Base-by-base conservation (phyloP, 2,888 invertebrate genomes). In the Cosmia pyralina region DNA sequence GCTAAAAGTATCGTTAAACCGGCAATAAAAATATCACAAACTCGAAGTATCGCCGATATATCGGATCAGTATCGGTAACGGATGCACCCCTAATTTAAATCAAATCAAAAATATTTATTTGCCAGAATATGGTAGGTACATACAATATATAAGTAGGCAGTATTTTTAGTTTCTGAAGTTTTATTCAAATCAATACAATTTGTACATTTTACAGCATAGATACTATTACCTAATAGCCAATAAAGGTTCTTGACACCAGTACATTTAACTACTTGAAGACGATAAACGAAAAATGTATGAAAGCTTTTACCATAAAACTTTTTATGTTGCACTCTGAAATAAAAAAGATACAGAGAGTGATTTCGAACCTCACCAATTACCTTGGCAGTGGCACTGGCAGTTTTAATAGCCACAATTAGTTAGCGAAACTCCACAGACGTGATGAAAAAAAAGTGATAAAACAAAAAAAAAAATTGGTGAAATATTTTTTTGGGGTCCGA, bases 301-400 rank as follows among this genome's bases (percentile, higher is more conserved):
- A 88, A 86, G 88, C 89, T 90, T 88, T 90, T 85, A 90, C 62
- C 88, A 79, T 90, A 85, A 88, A 87, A 88, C 77, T 74, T 84
- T 90, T 90, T 88, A 90, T 86, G 83, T 72, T 82, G 82, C 85
- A 87, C 85, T 86, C 83, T 79, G 50, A 78, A 87, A 88, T 82
- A 83, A 79, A 84, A 80, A 76, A 81, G 65, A 76, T 63, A 75
- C 65, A n/a, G 46, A n/a, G 41, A 71, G 64, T 83, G 48, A 71
- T 84, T 75, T 71, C 72, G 28, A 72, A 70, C 68, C 67, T 81
- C 57, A 19, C 19, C 46, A 68, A 53, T 76, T 34, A 82, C 84
- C 84, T 85, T 85, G 82, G 48, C 72, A 79, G 38, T 81, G 75
- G 57, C 38, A 73, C 44, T 58, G 28, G 28, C 11, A 34, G 65